These are phyloP conservation scores for Latheticus oryzae DNA, from an alignment of 2,888 invertebrate species.

Conservation along the genomic window DNA sequence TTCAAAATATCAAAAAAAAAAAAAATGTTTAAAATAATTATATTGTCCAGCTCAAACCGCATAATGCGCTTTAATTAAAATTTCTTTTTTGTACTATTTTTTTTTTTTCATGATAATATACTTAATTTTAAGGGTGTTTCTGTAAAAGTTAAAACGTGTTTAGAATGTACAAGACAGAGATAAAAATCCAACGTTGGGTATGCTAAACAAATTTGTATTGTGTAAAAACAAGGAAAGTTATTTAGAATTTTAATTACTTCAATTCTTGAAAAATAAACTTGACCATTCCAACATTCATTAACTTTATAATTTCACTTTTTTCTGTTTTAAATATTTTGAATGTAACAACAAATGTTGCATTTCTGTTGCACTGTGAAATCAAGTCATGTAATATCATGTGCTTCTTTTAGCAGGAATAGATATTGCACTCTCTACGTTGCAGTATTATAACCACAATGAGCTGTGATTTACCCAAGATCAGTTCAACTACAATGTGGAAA, in stretches of 20 bases:
- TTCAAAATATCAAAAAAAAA: neutral
- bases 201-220: constrained; percentile 29
- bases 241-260: constrained; percentile 31
- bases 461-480: constrained; percentile 3
- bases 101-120: constrained; percentile 31
- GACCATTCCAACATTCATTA: constrained; percentile 3
- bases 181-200: constrained; percentile 25
- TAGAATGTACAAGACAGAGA: constrained; percentile 24
- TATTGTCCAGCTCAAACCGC: constrained; percentile 19
- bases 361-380: neutral
- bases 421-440: constrained; percentile 2
- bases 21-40: constrained; percentile 26
- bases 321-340: too few relatives aligned
- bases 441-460: constrained; percentile 2
- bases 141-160: constrained; percentile 33
- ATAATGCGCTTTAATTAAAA: constrained; percentile 35
- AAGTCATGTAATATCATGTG: constrained; percentile 1
- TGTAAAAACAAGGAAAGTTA: constrained; percentile 28
- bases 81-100: constrained; percentile 20
- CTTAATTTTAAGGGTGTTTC: constrained; percentile 34
- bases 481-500: too few relatives aligned
- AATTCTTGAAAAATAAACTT: constrained; percentile 12
- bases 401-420: neutral
- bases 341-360: too few relatives aligned
- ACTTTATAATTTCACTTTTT: too few relatives aligned